Conservation (phyloP, 2,113 vertebrate genomes). For the Ceratotherium simum region DNA sequence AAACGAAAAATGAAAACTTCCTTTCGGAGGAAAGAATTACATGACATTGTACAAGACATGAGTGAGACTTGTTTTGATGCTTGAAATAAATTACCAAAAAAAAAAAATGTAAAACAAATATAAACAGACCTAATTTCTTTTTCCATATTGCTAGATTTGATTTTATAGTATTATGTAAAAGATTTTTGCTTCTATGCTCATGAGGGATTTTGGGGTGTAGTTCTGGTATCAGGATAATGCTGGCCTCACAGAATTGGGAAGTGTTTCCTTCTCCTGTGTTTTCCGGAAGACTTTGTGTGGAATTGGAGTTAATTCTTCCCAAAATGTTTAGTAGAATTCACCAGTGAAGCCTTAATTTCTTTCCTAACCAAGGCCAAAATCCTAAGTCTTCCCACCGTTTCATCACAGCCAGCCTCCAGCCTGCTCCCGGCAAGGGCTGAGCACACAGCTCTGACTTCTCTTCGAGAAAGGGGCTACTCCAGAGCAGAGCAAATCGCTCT, state of each 20-base stretch:
- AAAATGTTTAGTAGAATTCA: not conserved
- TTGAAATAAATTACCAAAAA: not conserved
- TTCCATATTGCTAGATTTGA: not conserved
- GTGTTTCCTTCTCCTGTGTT: not conserved
- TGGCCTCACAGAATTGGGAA: not conserved
- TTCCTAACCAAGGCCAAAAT: not conserved
- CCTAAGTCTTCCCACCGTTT: not conserved
- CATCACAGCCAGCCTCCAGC: not conserved
- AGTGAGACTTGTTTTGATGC: not conserved
- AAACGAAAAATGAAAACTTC: not conserved
- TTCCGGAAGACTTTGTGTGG: not conserved
- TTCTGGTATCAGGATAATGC: not conserved
- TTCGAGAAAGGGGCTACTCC: not conserved
- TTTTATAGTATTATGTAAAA: not conserved
- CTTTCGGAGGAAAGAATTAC: not conserved
- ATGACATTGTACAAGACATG: not conserved
- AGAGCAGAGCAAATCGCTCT: not conserved
- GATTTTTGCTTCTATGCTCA: not conserved
- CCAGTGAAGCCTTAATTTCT: not conserved
- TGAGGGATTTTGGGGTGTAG: not conserved
- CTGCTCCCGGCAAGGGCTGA: not conserved
- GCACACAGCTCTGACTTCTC: not conserved
- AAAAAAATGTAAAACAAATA: not conserved
- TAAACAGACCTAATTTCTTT: not conserved
- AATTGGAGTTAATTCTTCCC: not conserved